phyloP scores from a whole-genome alignment of 37 sponge, comb jelly and placozoan species.

The Oopsacas minuta region DNA sequence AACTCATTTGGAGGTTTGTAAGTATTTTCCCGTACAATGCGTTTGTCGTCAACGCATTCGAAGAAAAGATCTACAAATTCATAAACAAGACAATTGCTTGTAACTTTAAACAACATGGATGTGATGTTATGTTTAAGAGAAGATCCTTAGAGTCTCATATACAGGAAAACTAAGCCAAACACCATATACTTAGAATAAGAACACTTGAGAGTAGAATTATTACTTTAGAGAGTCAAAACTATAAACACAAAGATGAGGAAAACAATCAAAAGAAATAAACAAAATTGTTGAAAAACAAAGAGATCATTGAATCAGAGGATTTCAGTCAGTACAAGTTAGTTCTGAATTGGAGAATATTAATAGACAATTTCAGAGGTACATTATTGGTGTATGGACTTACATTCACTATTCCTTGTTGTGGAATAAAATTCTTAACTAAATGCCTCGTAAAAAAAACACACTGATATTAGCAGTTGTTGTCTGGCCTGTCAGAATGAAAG shows the following conservation, averaged over 20 bases:
- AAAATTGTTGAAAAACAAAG: background rate
- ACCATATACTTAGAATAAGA: background rate
- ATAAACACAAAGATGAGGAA: background rate
- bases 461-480: background rate
- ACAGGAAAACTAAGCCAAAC: background rate
- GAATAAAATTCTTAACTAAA: background rate
- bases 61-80: background rate
- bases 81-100: background rate
- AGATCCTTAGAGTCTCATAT: background rate
- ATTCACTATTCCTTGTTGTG: background rate
- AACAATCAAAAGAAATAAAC: too few species aligned
- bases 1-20: background rate
- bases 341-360: background rate
- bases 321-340: background rate
- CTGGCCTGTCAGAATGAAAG: background rate
- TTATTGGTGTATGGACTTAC: background rate
- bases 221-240: background rate
- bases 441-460: background rate
- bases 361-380: background rate
- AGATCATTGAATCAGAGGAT: background rate
- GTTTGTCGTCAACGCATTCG: background rate
- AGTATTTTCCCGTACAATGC: background rate
- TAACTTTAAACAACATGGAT: background rate
- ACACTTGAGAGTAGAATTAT: background rate
- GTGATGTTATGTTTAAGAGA: background rate